Evolutionary conservation across 2,797 vertebrate genomes (phyloP).

Genomic region (Parauchenoglanis ngamensis): DNA sequence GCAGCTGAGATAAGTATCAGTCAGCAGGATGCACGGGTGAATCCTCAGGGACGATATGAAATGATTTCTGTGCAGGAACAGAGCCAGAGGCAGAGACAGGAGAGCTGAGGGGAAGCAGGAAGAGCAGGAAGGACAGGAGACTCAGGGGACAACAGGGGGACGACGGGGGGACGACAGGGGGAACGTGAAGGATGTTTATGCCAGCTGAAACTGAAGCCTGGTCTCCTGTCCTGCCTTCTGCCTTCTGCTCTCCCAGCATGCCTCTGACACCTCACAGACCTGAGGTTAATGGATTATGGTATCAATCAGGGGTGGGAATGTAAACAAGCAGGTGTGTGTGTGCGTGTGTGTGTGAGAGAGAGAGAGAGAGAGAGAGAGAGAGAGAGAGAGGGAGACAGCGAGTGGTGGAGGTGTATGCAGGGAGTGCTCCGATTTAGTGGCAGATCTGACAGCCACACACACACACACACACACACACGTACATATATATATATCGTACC

Average conservation of each 20-base stretch:
- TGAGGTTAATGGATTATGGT: constrained; percentile 45
- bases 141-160: not conserved
- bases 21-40: constrained; percentile 22
- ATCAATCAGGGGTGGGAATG: constrained; percentile 45
- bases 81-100: constrained; percentile 22
- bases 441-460: not conserved
- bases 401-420: not conserved
- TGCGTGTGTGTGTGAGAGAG: constrained; percentile 13
- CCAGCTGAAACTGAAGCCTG: not conserved
- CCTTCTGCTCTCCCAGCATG: constrained; percentile 25
- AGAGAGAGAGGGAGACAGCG: not conserved
- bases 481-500: not conserved
- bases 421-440: not conserved
- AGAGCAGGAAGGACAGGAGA: constrained; percentile 12
- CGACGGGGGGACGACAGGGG: not conserved
- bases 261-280: constrained; percentile 24
- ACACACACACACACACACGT: constrained; percentile 2
- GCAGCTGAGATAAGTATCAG: constrained; percentile 33
- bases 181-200: constrained; percentile 28
- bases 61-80: constrained; percentile 24
- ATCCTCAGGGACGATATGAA: constrained; percentile 27
- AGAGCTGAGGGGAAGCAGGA: constrained; percentile 6
- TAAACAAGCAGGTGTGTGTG: constrained; percentile 29
- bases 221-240: constrained; percentile 18
- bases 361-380: not conserved